phyloP scores from a whole-genome alignment of 2,797 vertebrate species.

The Anguilla anguilla region DNA sequence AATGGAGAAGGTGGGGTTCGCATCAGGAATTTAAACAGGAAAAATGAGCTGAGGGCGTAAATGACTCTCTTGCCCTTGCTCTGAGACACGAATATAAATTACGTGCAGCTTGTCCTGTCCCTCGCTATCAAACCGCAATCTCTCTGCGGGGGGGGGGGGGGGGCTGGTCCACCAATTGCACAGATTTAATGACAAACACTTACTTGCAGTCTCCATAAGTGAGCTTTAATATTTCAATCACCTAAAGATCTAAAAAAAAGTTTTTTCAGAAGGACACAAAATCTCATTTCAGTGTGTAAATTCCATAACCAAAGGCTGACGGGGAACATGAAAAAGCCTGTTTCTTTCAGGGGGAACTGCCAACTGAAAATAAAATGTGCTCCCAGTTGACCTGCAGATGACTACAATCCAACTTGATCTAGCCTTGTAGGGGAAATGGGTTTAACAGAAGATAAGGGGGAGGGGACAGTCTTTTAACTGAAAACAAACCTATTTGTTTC shows the following conservation, averaged over 20 bases:
- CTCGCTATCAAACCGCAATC: background rate
- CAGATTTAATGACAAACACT: background rate
- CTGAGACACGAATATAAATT: conserved; percentile 16
- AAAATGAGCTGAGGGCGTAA: conserved; percentile 1
- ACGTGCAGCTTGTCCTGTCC: background rate
- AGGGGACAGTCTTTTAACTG: background rate
- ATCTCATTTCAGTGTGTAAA: background rate
- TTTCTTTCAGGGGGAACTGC: background rate
- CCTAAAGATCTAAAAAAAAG: background rate
- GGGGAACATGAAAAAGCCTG: background rate
- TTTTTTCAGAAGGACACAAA: background rate
- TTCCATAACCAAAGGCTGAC: background rate
- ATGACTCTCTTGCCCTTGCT: conserved; percentile 11
- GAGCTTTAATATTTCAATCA: background rate
- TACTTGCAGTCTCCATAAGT: background rate
- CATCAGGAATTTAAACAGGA: background rate
- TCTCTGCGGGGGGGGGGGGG: background rate
- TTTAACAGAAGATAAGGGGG: background rate
- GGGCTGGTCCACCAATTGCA: background rate
- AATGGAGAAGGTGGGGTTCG: background rate
- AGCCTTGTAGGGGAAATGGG: background rate
- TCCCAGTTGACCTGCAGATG: background rate
- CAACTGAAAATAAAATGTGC: background rate
- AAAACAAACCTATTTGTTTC: background rate
- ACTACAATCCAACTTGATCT: background rate